Evolutionary conservation across 2,888 invertebrate genomes (phyloP).

Genomic region (Parascotia fuliginaria): DNA sequence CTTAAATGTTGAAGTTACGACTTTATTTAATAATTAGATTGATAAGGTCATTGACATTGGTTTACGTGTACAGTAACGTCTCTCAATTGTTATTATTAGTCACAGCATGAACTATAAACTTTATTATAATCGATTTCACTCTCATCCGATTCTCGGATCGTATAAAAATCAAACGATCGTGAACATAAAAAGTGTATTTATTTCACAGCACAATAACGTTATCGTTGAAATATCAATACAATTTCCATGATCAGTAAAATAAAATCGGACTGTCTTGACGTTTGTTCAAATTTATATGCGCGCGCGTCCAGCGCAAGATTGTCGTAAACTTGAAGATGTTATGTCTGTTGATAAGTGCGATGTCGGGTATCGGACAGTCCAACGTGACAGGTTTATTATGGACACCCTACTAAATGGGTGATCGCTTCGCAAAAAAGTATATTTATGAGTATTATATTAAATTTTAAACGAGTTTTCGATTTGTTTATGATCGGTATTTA

Average conservation of each 20-base stretch:
- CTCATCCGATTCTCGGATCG: slow-evolving; percentile 53
- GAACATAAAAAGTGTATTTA: slow-evolving; percentile 74
- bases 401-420: slow-evolving; percentile 77
- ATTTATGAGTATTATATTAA: slow-evolving; percentile 41
- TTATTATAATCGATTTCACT: slow-evolving; percentile 55
- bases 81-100: slow-evolving; percentile 36
- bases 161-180: slow-evolving; percentile 71
- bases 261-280: slow-evolving; percentile 77
- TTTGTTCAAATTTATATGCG: slow-evolving; percentile 77
- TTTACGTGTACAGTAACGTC: slow-evolving; percentile 22
- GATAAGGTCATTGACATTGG: slow-evolving; percentile 23
- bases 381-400: slow-evolving; percentile 78
- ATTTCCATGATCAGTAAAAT: slow-evolving; percentile 83
- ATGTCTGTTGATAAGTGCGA: slow-evolving; percentile 82
- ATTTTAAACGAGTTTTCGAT: slow-evolving; percentile 40
- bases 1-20: slow-evolving; percentile 4
- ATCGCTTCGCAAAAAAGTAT: slow-evolving; percentile 56
- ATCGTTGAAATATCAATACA: slow-evolving; percentile 83
- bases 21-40: slow-evolving; percentile 15
- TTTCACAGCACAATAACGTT: slow-evolving; percentile 74
- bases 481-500: slow-evolving; percentile 35
- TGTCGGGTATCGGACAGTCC: slow-evolving; percentile 76
- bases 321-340: slow-evolving; percentile 83
- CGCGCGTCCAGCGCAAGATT: slow-evolving; percentile 70
- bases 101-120: slow-evolving; percentile 45